Base-by-base conservation (phyloP, 2,797 vertebrate species). In the Leptatherina wallacei region DNA sequence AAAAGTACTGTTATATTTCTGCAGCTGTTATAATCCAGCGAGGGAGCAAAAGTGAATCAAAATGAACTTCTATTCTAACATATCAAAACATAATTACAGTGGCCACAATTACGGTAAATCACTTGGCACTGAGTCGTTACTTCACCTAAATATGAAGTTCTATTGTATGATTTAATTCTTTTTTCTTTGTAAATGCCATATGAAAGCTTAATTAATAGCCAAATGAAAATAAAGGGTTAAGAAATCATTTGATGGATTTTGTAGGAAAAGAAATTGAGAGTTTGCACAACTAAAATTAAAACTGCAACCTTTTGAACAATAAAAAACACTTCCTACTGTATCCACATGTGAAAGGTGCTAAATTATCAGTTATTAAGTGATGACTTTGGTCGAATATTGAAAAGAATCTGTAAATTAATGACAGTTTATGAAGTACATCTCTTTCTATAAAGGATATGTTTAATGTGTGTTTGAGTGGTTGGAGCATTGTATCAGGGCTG, bases 81-180 rank as follows among this genome's bases (percentile, higher is more conserved):
- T 1, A 61, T 78, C 60, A 2, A 52, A 75, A 58, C 33, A 57
- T 38, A 27, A 75, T 63, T 42, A 30, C 13, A 75, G 14, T 27
- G 27, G 24, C 20, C 10, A 69, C n/a, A 60, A 65, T 55, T 24
- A 1, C 60, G 73, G 65, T 56, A 0, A 52, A 12, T 47, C 56
- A 29, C 20, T 65, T 55, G 40, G 18, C 27, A 44, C 60, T 49
- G 42, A 52, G 32, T 22, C n/a, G 33, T 62, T 20, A 20, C 12
- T 63, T 35, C 4, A 52, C 27, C 3, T 33, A 11, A 38, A 47
- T 61, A 2, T 68, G 9, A 59, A 51, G 59, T 20, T 59, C 14
- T 36, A 42, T 61, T 40, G 13, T 1, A 4, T 29, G n/a, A 36
- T 38, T 13, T 20, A 42, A 29, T 27, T 30, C 38, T 8, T 13